Percentiles rank a stretch among this genome's conserved stretches.
Conservation (phyloP, 2,113 vertebrate species). For the Brachypodius melanocephalos region DNA sequence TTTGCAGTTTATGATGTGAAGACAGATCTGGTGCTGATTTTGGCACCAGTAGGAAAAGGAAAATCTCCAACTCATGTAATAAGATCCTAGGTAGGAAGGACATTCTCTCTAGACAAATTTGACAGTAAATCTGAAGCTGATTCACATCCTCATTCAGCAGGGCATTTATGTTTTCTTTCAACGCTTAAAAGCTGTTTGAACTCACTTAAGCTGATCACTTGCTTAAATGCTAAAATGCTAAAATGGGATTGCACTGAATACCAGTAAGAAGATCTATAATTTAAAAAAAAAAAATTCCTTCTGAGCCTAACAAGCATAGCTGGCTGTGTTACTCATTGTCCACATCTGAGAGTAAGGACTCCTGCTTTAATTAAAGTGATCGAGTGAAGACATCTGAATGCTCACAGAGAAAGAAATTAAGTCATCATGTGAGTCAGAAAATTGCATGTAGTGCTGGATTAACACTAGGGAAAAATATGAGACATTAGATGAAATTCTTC, state of each 20-base stretch:
- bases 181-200: background rate
- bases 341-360: background rate
- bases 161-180: background rate
- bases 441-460: background rate
- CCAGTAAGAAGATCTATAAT: background rate
- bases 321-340: background rate
- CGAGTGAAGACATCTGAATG: background rate
- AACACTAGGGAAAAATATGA: background rate
- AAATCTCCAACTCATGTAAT: background rate
- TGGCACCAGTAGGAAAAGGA: background rate
- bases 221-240: background rate
- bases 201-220: conserved; percentile 6
- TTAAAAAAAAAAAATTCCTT: background rate
- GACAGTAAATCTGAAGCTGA: background rate
- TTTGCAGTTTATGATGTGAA: background rate
- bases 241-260: background rate
- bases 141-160: background rate
- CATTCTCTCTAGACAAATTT: background rate
- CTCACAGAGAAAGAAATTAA: background rate
- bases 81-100: background rate
- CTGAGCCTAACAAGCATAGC: background rate
- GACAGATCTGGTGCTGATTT: background rate
- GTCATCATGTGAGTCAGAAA: conserved; percentile 4
- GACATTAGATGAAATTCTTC: background rate
- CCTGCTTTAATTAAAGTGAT: conserved; percentile 36